phyloP scores from a whole-genome alignment of 2,888 invertebrate genomes.

The Cheilosia scutellata region DNA sequence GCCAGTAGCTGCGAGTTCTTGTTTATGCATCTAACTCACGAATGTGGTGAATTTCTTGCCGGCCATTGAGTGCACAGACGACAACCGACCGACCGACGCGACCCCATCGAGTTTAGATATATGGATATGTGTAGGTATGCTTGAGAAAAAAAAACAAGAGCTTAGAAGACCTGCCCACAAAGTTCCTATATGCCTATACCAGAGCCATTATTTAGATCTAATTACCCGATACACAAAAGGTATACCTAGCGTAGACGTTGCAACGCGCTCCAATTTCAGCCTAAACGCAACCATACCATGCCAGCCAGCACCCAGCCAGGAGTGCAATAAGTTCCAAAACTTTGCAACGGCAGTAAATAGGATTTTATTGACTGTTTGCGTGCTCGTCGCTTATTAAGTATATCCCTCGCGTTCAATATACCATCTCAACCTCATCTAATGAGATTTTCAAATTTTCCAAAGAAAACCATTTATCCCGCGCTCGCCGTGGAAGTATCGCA shows the following conservation, averaged over 20 bases:
- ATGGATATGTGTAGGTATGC: not conserved
- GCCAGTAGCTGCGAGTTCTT: conserved; percentile 49
- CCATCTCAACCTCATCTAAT: conserved; percentile 55
- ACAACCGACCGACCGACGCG: not conserved
- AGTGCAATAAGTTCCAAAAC: conserved; percentile 67
- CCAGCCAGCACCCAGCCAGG: not conserved
- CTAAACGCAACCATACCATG: conserved; percentile 13
- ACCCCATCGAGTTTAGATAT: not conserved
- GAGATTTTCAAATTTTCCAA: conserved; percentile 73
- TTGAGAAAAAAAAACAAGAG: not conserved
- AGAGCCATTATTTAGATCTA: conserved; percentile 72
- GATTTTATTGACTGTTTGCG: conserved; percentile 73
- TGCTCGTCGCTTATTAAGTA: conserved; percentile 70
- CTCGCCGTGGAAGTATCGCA: conserved; percentile 53
- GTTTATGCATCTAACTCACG: conserved; percentile 69
- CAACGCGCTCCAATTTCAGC: conserved; percentile 30
- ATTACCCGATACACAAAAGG: conserved; percentile 64
- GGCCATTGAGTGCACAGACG: not conserved
- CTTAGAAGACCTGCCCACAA: conserved; percentile 23
- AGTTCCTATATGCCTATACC: conserved; percentile 28
- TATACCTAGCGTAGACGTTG: not conserved
- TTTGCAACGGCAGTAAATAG: conserved; percentile 55
- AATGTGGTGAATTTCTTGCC: conserved; percentile 19
- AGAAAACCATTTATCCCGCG: conserved; percentile 67
- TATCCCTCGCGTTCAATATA: conserved; percentile 26